Evolutionary conservation across 2,888 invertebrate species (phyloP).

Genomic region (Phengaris alcon): DNA sequence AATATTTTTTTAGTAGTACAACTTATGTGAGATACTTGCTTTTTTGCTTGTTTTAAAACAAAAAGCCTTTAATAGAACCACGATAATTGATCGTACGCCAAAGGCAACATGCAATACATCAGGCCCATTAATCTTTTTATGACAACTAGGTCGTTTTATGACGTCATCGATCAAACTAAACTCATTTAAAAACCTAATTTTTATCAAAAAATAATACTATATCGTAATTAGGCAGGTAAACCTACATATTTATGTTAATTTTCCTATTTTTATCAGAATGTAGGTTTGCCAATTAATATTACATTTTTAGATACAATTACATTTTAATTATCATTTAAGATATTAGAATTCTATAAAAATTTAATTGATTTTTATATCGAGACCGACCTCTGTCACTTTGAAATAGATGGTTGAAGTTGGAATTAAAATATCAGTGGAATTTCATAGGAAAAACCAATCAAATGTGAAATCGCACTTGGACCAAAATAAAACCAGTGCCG

Average conservation of each 20-base stretch:
- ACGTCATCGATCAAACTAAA: neutral
- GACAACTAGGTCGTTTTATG: conserved; percentile 18
- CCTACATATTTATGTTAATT: no score
- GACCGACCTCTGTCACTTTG: neutral
- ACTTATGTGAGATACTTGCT: no score
- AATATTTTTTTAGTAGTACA: no score
- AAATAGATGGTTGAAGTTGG: neutral
- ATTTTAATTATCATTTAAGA: no score
- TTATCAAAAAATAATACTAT: no score
- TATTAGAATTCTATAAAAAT: no score
- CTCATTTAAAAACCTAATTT: neutral
- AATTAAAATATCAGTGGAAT: neutral
- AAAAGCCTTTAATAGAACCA: neutral
- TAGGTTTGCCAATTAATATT: no score
- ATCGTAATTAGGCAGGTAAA: no score
- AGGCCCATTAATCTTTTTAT: conserved; percentile 14
- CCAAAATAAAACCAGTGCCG: conserved; percentile 4
- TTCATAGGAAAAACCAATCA: conserved; percentile 4
- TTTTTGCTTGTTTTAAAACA: neutral
- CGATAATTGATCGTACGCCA: neutral
- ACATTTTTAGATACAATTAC: no score
- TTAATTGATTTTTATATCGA: neutral
- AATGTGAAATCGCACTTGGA: neutral
- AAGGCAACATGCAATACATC: conserved; percentile 19
- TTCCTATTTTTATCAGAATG: no score